Conservation (phyloP, 2,888 invertebrate genomes). For the Carcina quercana region DNA sequence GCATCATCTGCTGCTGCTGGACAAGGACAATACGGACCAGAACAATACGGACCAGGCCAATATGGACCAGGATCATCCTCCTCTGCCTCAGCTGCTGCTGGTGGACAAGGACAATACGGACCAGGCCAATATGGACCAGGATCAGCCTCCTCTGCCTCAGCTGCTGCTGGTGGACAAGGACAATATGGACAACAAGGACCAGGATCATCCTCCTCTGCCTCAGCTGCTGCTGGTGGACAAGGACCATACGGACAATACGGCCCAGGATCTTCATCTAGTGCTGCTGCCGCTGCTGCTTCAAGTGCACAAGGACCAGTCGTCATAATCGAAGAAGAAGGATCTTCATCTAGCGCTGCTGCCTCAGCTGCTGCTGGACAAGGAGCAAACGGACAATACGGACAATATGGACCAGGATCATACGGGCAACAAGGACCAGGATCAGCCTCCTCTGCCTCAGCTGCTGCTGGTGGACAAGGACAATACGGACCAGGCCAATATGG, state of each 20-base stretch:
- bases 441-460: neutral
- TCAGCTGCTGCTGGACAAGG: neutral
- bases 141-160: constrained; percentile 5
- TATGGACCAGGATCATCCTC: constrained; percentile 7
- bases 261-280: constrained; percentile 3
- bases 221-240: constrained; percentile 9
- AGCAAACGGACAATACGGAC: neutral
- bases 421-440: neutral
- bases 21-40: constrained; percentile 4
- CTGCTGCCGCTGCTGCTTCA: constrained; percentile 8
- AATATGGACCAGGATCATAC: neutral
- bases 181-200: constrained; percentile 6
- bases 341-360: neutral
- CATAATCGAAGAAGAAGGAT: neutral
- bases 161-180: constrained; percentile 2
- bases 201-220: constrained; percentile 1
- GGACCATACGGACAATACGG: constrained; percentile 6
- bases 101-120: constrained; percentile 1
- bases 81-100: constrained; percentile 2
- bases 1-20: constrained; percentile 11
- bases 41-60: constrained; percentile 9
- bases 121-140: constrained; percentile 1
- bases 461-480: neutral
- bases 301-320: too few species aligned
- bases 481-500: neutral